A percentile compares a stretch with the other conserved stretches of the same genome.
Conservation (phyloP, 2,113 vertebrate species). For the Callospermophilus lateralis region DNA sequence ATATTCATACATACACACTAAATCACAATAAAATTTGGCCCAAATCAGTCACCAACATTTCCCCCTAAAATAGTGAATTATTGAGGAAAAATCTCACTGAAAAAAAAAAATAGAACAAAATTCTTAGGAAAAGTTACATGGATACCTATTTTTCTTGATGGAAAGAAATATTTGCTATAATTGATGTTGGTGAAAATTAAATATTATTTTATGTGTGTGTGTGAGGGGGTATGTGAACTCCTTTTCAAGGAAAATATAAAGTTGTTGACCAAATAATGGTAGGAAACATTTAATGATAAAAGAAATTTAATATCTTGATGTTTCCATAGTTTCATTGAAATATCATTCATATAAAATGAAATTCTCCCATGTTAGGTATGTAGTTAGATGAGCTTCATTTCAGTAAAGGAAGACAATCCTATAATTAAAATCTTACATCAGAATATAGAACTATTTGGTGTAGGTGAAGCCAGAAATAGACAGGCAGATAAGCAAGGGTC, state of each 20-base stretch:
- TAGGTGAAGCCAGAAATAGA: too few species aligned
- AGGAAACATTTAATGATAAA: not conserved
- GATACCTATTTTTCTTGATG: not conserved
- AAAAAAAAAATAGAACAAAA: not conserved
- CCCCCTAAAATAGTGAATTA: not conserved
- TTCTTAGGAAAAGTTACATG: not conserved
- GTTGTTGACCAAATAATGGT: not conserved
- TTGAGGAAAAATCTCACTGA: conserved; percentile 19
- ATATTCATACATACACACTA: too few species aligned
- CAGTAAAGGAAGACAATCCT: not conserved
- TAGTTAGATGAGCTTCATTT: not conserved
- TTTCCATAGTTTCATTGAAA: not conserved
- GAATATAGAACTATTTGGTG: not conserved
- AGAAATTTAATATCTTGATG: not conserved
- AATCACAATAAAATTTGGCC: too few species aligned
- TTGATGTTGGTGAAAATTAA: not conserved
- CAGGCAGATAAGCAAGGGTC: too few species aligned
- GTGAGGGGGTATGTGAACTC: not conserved
- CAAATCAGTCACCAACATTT: too few species aligned
- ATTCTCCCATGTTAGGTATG: not conserved
- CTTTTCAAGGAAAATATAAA: not conserved
- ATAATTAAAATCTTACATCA: not conserved
- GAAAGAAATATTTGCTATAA: not conserved
- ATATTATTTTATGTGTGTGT: not conserved
- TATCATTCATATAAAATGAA: not conserved